phyloP scores from a whole-genome alignment of 2,888 invertebrate genomes.

The Flexamia atlantica region DNA sequence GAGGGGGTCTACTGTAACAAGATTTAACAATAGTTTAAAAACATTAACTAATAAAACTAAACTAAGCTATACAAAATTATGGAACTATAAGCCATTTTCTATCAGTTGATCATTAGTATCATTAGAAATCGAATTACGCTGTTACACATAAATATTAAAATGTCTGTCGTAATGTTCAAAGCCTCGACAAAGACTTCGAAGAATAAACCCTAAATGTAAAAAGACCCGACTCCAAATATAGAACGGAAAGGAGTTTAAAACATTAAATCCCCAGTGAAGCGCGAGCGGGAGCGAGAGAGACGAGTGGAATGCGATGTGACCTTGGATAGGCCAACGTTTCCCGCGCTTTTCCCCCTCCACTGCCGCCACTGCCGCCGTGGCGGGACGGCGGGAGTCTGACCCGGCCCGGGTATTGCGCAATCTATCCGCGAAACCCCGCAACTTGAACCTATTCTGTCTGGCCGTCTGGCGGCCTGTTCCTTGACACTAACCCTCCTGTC shows the following conservation, averaged over 20 bases:
- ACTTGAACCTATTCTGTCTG: conserved; percentile 33
- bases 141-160: no score
- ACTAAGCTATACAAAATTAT: no score
- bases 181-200: no score
- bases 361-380: conserved; percentile 29
- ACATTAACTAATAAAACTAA: no score
- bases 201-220: no score
- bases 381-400: conserved; percentile 33
- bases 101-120: no score
- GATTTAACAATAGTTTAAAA: no score
- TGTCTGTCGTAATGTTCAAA: no score
- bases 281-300: conserved; percentile 53
- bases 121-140: no score
- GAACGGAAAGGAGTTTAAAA: conserved; percentile 39
- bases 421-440: conserved; percentile 46
- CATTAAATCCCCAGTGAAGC: conserved; percentile 31
- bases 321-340: conserved; percentile 62
- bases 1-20: no score
- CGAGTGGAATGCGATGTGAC: conserved; percentile 39
- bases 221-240: not conserved
- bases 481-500: not conserved
- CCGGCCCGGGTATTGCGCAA: conserved; percentile 39
- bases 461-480: conserved; percentile 14
- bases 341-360: conserved; percentile 64
- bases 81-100: no score